phyloP scores from a whole-genome alignment of 1,140 invertebrate species.

The Lucilia cuprina region DNA sequence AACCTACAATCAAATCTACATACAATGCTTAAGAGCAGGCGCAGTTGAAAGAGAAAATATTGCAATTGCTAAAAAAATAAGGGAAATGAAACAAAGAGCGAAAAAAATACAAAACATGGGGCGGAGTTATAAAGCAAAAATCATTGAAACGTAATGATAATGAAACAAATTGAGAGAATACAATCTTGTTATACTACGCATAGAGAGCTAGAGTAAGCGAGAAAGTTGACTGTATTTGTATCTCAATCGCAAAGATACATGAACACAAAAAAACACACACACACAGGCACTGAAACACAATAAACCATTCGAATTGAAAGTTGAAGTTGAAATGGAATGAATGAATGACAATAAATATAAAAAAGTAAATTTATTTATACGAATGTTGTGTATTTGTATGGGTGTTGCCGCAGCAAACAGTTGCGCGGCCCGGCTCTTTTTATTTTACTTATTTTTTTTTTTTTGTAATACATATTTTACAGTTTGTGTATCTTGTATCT shows the following conservation, averaged over 20 bases:
- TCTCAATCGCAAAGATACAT: background rate
- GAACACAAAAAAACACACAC: background rate
- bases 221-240: background rate
- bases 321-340: background rate
- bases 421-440: background rate
- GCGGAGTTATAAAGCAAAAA: background rate
- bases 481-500: no score
- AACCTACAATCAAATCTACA: background rate
- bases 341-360: background rate
- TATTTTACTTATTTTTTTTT: no score
- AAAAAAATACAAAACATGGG: background rate
- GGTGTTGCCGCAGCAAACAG: background rate
- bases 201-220: background rate
- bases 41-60: background rate
- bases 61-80: background rate
- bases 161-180: background rate
- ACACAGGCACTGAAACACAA: background rate
- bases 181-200: no score
- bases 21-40: background rate
- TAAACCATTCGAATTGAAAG: background rate
- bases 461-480: no score
- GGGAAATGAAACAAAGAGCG: background rate
- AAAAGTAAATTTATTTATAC: background rate
- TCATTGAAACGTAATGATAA: background rate
- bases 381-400: slow-evolving; percentile 1